Evolutionary conservation across 2,888 invertebrate genomes (phyloP), one percentile per base, ranked within the genome.

Genomic region (Silvanus unidentatus): DNA sequence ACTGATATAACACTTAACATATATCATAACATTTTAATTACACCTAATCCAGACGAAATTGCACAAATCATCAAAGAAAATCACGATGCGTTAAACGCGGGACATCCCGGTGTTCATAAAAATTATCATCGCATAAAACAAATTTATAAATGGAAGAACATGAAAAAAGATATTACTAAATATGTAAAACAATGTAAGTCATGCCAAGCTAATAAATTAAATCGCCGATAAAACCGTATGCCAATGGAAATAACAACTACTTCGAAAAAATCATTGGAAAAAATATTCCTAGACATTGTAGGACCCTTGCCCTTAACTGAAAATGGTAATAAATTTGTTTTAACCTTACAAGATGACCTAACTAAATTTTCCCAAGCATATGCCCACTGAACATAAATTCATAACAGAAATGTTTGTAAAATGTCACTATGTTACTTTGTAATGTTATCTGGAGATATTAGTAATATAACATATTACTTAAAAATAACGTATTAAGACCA

Each of bases 291-390:
- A 10, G 66, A 68, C 35, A 58, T 68, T 2, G 64, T 66, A 22
- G 64, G 62, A 9, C 65, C 64, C 1, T 43, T 68, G 42, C 52
- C 60, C 1, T 27, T 57, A 38, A 61, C 65, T 0, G 50, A 57
- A 43, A 36, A 47, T 8, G 62, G 60, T 13, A 65, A 66, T 44
- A 55, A 54, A 53, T 69, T 53, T 41, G 59, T 69, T 16, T 39
- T 69, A n/a, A 67, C 67, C 0, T 13, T 64, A 3, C 63, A 65
- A 55, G 64, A 68, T 39, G 63, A 66, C 45, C 43, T 65, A n/a
- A 63, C 65, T 0, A 66, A 68, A 59, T 68, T 54, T 48, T 59
- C 60, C 8, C 51, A 56, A 45, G 65, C 65, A 4, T 52, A 49
- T 32, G 48, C 64, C n/a, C n/a, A n/a, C n/a, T n/a, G n/a, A n/a